These are phyloP conservation scores for Amiota communis DNA, from an alignment of 2,888 invertebrate species.

Conservation along the genomic window DNA sequence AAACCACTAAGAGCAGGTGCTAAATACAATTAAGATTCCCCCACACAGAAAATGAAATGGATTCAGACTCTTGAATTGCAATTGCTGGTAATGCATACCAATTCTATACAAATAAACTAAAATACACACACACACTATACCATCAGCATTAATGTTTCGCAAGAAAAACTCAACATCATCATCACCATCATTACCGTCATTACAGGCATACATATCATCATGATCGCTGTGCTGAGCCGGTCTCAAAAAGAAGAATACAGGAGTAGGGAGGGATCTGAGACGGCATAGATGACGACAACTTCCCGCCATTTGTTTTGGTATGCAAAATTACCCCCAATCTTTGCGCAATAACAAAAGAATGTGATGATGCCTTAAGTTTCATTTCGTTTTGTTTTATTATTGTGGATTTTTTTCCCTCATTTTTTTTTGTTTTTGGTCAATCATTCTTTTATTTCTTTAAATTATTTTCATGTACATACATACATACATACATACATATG, in stretches of 20 bases:
- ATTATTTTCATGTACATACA: slow-evolving; percentile 1
- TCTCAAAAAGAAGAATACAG: not conserved
- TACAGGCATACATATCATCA: not conserved
- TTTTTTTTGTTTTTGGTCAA: not conserved
- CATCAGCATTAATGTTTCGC: not conserved
- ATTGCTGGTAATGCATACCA: slow-evolving; percentile 11
- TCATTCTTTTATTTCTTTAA: slow-evolving; percentile 27
- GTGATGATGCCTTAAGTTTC: slow-evolving; percentile 34
- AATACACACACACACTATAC: not conserved
- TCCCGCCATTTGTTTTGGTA: slow-evolving; percentile 30
- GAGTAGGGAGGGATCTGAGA: not conserved
- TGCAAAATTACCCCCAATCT: slow-evolving; percentile 29
- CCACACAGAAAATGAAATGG: not conserved
- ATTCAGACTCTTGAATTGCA: slow-evolving; percentile 7
- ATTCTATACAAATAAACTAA: slow-evolving; percentile 9
- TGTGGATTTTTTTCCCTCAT: not conserved
- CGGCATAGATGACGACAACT: slow-evolving; percentile 5
- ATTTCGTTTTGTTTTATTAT: slow-evolving; percentile 17
- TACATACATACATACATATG: not conserved
- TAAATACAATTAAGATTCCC: slow-evolving; percentile 18
- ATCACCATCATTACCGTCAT: not conserved
- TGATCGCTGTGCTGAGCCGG: not conserved
- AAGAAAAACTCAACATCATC: slow-evolving; percentile 4
- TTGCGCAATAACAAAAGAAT: slow-evolving; percentile 66
- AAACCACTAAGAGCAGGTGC: slow-evolving; percentile 20